These are phyloP conservation scores for Phoxinus dragarum DNA, from an alignment of 2,797 vertebrate species.

Conservation along the genomic window DNA sequence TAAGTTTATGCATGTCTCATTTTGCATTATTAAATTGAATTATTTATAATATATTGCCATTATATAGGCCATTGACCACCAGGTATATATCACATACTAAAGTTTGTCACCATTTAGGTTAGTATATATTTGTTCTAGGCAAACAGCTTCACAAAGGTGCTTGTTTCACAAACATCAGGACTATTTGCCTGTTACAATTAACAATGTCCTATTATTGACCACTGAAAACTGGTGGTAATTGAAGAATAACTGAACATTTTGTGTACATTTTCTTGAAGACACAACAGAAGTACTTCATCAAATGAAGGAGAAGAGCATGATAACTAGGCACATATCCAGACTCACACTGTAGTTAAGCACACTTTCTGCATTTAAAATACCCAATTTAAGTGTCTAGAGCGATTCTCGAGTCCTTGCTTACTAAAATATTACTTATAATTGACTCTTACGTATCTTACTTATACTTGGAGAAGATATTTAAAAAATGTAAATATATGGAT, in stretches of 20 bases:
- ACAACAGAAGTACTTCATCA: not conserved
- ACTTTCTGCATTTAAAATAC: not conserved
- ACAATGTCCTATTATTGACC: not conserved
- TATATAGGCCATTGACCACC: not conserved
- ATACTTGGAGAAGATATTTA: not conserved
- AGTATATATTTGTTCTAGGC: too few relatives aligned
- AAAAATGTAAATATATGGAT: not conserved
- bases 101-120: not conserved
- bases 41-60: not conserved
- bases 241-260: too few relatives aligned
- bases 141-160: too few relatives aligned
- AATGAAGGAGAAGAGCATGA: not conserved
- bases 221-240: not conserved
- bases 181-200: not conserved
- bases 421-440: not conserved
- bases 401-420: not conserved
- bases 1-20: not conserved
- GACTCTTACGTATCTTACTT: not conserved
- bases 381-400: not conserved
- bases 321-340: slow-evolving; percentile 8
- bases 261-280: not conserved
- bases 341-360: not conserved
- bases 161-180: not conserved
- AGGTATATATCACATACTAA: not conserved
- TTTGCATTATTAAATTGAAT: not conserved